A percentile compares a stretch with the other conserved stretches of the same genome.
phyloP scores from a whole-genome alignment of 2,888 invertebrate genomes.

The Noctua janthe region DNA sequence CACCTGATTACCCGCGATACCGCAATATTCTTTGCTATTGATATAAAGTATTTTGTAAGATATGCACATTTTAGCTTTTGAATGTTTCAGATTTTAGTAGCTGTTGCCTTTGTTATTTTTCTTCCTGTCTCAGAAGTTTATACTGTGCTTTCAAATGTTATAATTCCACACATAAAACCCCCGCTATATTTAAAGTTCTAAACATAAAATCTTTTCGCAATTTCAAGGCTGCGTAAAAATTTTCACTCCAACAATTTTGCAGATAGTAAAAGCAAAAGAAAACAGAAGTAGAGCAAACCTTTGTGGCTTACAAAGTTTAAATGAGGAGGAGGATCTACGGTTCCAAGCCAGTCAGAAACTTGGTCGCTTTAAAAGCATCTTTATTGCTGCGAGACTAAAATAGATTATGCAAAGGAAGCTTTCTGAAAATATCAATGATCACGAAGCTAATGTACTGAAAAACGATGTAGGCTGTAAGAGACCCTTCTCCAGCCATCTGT shows the following conservation, averaged over 20 bases:
- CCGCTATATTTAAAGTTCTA: background rate
- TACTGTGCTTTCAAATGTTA: background rate
- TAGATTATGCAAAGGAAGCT: slow-evolving; percentile 2
- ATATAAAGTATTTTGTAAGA: slow-evolving; percentile 11
- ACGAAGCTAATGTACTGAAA: slow-evolving; percentile 39
- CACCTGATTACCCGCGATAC: background rate
- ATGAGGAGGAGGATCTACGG: background rate
- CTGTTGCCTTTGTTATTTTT: slow-evolving; percentile 14
- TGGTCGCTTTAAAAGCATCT: background rate
- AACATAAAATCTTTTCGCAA: background rate
- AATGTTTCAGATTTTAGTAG: background rate
- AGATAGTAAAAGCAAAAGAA: slow-evolving; percentile 1
- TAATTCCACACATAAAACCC: background rate
- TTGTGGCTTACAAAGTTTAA: slow-evolving; percentile 19
- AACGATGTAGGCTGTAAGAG: slow-evolving; percentile 22
- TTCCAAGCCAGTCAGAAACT: background rate
- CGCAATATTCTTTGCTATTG: slow-evolving; percentile 24
- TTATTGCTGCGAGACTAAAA: background rate
- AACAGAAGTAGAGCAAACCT: slow-evolving; percentile 17
- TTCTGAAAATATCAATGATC: slow-evolving; percentile 18
- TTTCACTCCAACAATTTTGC: slow-evolving; percentile 14
- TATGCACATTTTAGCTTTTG: background rate
- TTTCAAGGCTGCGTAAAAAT: background rate
- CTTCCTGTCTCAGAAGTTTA: background rate
- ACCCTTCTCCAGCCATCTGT: slow-evolving; percentile 24